These are phyloP conservation scores for Polyodon spathula DNA, from an alignment of 2,113 vertebrate species.

Conservation along the genomic window DNA sequence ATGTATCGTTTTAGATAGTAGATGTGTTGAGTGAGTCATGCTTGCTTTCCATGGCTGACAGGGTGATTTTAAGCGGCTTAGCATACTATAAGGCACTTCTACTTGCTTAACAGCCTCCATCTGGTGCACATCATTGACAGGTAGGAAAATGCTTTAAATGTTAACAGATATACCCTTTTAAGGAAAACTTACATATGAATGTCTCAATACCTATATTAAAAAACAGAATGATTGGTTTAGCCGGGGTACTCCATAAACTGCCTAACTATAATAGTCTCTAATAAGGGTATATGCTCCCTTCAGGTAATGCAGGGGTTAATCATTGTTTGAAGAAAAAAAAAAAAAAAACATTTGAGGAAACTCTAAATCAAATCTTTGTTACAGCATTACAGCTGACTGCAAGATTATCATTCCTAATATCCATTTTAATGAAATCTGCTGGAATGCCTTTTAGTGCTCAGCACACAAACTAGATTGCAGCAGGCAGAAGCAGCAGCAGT, in stretches of 20 bases:
- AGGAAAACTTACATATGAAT: background rate
- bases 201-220: background rate
- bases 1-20: too few species aligned
- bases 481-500: slow-evolving; percentile 25
- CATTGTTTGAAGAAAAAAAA: slow-evolving; percentile 13
- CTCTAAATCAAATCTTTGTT: slow-evolving; percentile 27
- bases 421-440: slow-evolving; percentile 31
- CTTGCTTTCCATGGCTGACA: too few species aligned
- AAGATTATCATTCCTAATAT: slow-evolving; percentile 19
- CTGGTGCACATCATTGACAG: too few species aligned
- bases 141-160: too few species aligned
- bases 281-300: background rate
- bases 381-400: slow-evolving; percentile 27
- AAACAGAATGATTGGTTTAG: background rate
- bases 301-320: slow-evolving; percentile 4
- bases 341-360: slow-evolving; percentile 20
- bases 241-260: too few species aligned
- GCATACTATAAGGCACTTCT: too few species aligned
- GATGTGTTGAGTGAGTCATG: too few species aligned
- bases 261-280: too few species aligned
- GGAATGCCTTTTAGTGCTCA: slow-evolving; percentile 30
- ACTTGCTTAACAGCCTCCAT: too few species aligned
- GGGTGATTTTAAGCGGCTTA: too few species aligned
- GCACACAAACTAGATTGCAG: slow-evolving; percentile 33
- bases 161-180: too few species aligned